Conservation (phyloP, 2,888 invertebrate species). For the Frankliniella intonsa region DNA sequence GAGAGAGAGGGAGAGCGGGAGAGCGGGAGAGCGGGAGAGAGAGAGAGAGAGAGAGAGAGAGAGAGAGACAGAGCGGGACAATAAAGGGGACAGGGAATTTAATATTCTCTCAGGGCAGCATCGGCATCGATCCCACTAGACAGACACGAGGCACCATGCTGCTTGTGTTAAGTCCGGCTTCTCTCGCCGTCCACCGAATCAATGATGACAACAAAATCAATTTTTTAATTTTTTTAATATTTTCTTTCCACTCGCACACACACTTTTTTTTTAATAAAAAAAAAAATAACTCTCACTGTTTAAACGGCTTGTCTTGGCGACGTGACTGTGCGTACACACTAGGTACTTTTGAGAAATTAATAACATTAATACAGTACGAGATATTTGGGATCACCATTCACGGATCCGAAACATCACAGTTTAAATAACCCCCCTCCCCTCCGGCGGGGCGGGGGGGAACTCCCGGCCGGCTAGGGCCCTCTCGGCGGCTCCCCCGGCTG, state of each 20-base stretch:
- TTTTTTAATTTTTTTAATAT: neutral
- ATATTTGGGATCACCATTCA: neutral
- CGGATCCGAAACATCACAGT: slow-evolving; percentile 22
- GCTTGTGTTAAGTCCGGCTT: neutral
- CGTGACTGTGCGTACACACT: slow-evolving; percentile 8
- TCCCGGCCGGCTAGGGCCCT: too few relatives aligned
- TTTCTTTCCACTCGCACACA: neutral
- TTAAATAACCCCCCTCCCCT: neutral
- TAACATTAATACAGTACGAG: slow-evolving; percentile 23
- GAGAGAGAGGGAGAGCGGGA: neutral
- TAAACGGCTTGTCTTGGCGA: slow-evolving; percentile 8
- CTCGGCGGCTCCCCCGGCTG: too few relatives aligned
- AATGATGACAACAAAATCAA: neutral
- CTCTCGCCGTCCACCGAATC: too few relatives aligned
- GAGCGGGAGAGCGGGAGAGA: neutral
- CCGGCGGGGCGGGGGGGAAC: too few relatives aligned
- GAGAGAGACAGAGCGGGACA: neutral
- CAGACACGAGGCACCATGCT: neutral
- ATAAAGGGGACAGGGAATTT: neutral
- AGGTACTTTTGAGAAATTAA: slow-evolving; percentile 1
- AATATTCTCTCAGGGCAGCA: neutral
- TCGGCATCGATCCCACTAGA: neutral
- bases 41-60: neutral
- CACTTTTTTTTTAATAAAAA: neutral
- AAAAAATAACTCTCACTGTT: slow-evolving; percentile 23